Percentiles rank a stretch among this genome's conserved stretches.
Evolutionary conservation across 2,888 invertebrate species (phyloP).

Genomic region (Cephus pulcher): DNA sequence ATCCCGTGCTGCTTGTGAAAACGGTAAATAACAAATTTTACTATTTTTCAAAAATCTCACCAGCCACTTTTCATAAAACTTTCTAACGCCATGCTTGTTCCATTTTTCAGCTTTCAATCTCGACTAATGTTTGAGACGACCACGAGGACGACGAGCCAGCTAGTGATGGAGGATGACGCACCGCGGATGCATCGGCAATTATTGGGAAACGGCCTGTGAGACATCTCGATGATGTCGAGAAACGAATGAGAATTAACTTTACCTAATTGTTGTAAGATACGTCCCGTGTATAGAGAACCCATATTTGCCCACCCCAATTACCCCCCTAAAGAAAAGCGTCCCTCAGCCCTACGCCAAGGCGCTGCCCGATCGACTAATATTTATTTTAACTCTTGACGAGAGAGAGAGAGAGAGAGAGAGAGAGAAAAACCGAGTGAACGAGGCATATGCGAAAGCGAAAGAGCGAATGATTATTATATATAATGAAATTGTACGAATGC

Average conservation of each 20-base stretch:
- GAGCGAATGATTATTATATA: constrained; percentile 12
- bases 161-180: neutral
- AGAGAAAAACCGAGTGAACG: constrained; percentile 12
- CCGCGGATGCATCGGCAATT: neutral
- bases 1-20: constrained; percentile 35
- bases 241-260: constrained; percentile 44
- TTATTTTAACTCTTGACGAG: constrained; percentile 4
- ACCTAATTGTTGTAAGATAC: constrained; percentile 55
- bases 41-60: neutral
- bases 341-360: neutral
- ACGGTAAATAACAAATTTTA: constrained; percentile 25
- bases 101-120: neutral
- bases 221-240: neutral
- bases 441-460: constrained; percentile 35
- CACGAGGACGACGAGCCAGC: neutral
- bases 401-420: neutral
- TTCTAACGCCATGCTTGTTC: constrained; percentile 32
- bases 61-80: constrained; percentile 34
- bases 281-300: constrained; percentile 55
- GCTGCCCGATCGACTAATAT: constrained; percentile 9
- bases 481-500: neutral
- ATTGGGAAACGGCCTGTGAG: neutral
- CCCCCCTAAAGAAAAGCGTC: constrained; percentile 2
- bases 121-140: neutral
- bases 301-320: constrained; percentile 30